Evolutionary conservation across 1,140 invertebrate genomes (phyloP).

Genomic region (Drosophila mojavensis): DNA sequence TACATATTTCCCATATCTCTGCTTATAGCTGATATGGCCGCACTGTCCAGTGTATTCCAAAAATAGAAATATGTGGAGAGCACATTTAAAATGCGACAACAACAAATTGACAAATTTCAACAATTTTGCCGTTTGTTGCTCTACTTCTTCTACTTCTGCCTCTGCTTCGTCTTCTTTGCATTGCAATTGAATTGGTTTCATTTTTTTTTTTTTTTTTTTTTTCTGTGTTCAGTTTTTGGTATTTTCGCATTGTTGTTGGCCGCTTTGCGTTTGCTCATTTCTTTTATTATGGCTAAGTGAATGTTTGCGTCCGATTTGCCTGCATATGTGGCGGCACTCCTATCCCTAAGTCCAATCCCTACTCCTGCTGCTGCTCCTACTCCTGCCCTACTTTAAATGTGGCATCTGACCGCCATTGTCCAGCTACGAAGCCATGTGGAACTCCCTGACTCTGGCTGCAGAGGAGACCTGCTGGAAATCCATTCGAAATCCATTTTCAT

Average conservation of each 20-base stretch:
- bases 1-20: not conserved
- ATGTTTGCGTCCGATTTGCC: constrained; percentile 71
- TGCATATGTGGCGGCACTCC: constrained; percentile 16
- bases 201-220: constrained; percentile 1
- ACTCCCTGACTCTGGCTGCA: not conserved
- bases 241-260: constrained; percentile 8
- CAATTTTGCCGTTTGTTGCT: constrained; percentile 27
- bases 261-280: constrained; percentile 56
- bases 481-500: constrained; percentile 58
- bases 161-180: not conserved
- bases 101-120: constrained; percentile 19
- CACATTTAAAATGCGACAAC: constrained; percentile 2
- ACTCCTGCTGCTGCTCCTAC: not conserved
- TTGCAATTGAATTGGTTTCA: not conserved
- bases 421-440: constrained; percentile 22
- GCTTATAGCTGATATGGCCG: not conserved
- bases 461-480: constrained; percentile 2
- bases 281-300: constrained; percentile 73
- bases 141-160: not conserved
- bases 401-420: constrained; percentile 36
- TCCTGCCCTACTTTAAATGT: not conserved
- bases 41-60: not conserved
- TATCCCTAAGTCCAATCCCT: not conserved
- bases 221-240: constrained; percentile 33
- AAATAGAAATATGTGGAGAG: not conserved